phyloP scores from a whole-genome alignment of 2,113 vertebrate species.

The Climacteris rufus region DNA sequence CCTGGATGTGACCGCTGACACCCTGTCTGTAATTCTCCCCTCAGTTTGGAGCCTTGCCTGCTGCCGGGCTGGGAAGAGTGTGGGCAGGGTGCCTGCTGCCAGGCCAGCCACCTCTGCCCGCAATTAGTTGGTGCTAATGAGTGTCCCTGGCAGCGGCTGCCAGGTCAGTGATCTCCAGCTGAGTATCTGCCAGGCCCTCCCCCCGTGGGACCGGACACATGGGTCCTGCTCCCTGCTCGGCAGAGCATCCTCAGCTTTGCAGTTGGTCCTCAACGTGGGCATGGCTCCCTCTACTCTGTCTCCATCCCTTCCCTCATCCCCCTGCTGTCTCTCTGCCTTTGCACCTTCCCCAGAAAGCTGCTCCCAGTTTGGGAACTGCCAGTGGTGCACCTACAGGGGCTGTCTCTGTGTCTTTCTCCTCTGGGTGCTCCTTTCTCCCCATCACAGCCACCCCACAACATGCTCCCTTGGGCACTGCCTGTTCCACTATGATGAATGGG shows the following conservation, averaged over 20 bases:
- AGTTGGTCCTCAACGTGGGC: fast-evolving
- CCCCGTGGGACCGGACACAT: fast-evolving
- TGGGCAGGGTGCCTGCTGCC: not conserved
- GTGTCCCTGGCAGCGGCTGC: not conserved
- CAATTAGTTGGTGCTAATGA: not conserved
- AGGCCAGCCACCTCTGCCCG: not conserved
- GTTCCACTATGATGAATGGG: fast-evolving
- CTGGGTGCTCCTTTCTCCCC: not conserved
- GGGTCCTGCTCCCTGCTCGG: not conserved
- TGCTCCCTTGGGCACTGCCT: not conserved
- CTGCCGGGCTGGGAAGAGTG: not conserved
- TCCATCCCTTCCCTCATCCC: not conserved
- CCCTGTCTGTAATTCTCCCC: fast-evolving
- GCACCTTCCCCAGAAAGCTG: not conserved
- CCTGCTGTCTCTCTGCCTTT: not conserved
- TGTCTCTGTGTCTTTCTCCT: not conserved
- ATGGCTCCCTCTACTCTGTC: not conserved
- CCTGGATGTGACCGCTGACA: fast-evolving
- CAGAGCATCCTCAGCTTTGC: not conserved
- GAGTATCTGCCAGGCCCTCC: not conserved
- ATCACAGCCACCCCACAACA: not conserved
- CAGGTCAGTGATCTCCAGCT: not conserved
- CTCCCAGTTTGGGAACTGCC: not conserved
- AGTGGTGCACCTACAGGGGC: not conserved
- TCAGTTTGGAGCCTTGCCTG: fast-evolving